These are phyloP conservation scores for Dromius quadrimaculatus DNA, from an alignment of 2,888 invertebrate species.

Conservation along the genomic window DNA sequence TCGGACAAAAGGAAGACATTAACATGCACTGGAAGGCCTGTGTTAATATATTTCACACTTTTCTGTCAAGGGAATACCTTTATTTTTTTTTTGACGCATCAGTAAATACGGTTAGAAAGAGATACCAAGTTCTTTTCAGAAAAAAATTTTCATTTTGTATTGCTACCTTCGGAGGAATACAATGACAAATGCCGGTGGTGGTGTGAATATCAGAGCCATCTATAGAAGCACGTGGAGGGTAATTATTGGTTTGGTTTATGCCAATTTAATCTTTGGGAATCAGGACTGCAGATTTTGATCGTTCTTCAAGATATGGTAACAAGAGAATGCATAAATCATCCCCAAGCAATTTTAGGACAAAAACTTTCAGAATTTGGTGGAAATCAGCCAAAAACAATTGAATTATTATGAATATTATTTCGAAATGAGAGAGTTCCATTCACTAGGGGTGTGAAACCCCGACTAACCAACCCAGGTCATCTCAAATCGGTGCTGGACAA, in stretches of 20 bases:
- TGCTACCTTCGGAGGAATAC: slow-evolving; percentile 10
- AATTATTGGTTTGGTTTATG: slow-evolving; percentile 37
- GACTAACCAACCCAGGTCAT: slow-evolving; percentile 15
- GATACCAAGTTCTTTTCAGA: slow-evolving; percentile 28
- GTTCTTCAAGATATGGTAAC: too few species aligned
- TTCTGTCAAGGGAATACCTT: slow-evolving; percentile 26
- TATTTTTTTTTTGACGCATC: slow-evolving; percentile 12
- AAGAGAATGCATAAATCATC: too few species aligned
- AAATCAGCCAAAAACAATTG: too few species aligned
- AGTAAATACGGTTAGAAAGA: slow-evolving; percentile 34
- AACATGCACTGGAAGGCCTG: slow-evolving; percentile 32
- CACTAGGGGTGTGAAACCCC: slow-evolving; percentile 2
- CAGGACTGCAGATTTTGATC: not conserved
- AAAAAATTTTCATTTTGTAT: slow-evolving; percentile 5
- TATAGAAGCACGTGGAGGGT: slow-evolving; percentile 26
- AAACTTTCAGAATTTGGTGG: too few species aligned
- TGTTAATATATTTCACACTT: slow-evolving; percentile 46
- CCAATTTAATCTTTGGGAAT: not conserved
- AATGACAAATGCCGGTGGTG: slow-evolving; percentile 17
- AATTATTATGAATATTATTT: too few species aligned
- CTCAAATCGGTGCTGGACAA: slow-evolving; percentile 33
- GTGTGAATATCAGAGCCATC: slow-evolving; percentile 36
- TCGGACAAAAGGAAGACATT: slow-evolving; percentile 45
- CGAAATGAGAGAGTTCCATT: not conserved
- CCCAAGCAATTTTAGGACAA: too few species aligned